Percentiles rank a stretch among this genome's conserved stretches.
phyloP scores from a whole-genome alignment of 2,797 vertebrate species.

The Zalophus californianus region DNA sequence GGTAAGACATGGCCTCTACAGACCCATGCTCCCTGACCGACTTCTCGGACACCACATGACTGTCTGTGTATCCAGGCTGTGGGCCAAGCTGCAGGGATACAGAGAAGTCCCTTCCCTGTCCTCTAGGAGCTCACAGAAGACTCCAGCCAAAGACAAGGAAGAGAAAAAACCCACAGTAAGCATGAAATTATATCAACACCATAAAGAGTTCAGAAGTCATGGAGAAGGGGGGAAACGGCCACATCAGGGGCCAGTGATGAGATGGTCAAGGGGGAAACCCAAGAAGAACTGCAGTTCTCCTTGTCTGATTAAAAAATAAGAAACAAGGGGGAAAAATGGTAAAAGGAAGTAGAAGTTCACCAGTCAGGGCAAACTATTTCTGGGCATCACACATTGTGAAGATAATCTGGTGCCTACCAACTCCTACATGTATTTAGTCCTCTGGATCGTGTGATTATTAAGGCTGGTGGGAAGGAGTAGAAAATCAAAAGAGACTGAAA shows the following conservation, averaged over 20 bases:
- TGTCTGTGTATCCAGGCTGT: neutral
- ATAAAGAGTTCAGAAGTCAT: neutral
- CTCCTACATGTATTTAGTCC: neutral
- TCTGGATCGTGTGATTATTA: neutral
- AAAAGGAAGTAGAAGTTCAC: conserved; percentile 68
- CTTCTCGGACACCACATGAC: neutral
- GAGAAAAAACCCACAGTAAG: neutral
- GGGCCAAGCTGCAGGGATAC: neutral
- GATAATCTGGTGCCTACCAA: neutral
- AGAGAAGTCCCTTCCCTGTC: neutral
- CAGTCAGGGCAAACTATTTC: conserved; percentile 1
- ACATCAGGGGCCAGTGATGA: neutral
- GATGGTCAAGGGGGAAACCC: conserved; percentile 64
- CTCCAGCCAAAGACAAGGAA: neutral
- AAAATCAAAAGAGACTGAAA: neutral
- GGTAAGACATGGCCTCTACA: neutral
- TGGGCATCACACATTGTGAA: neutral
- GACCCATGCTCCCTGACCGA: too few relatives aligned
- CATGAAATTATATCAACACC: neutral
- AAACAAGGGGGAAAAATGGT: neutral
- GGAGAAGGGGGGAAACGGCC: neutral
- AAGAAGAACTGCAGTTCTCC: neutral
- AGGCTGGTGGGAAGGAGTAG: neutral
- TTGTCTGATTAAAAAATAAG: conserved; percentile 28
- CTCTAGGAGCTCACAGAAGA: neutral